Percentiles rank a stretch among this genome's conserved stretches.
phyloP scores from a whole-genome alignment of 2,888 invertebrate species.

The Pyrocoelia pectoralis region DNA sequence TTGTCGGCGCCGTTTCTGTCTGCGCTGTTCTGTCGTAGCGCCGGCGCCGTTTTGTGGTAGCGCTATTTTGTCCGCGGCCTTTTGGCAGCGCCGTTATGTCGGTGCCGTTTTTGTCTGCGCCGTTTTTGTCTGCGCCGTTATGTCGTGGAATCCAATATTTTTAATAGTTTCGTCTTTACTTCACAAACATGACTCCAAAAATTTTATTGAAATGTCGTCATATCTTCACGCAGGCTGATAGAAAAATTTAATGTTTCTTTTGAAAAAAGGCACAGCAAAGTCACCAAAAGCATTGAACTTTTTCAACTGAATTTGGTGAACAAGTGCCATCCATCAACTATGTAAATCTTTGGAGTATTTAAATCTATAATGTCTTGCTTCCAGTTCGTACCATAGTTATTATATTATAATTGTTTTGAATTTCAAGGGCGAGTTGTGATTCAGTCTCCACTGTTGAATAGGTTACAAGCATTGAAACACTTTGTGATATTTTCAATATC shows the following conservation, averaged over 20 bases:
- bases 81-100: too few species aligned
- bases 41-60: too few species aligned
- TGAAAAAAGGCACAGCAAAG: background rate
- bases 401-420: background rate
- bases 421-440: background rate
- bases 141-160: too few species aligned
- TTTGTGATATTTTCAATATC: too few species aligned
- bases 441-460: too few species aligned
- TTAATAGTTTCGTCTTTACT: background rate
- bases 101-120: too few species aligned
- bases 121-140: too few species aligned
- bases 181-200: background rate
- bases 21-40: too few species aligned
- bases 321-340: background rate
- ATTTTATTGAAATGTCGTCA: too few species aligned
- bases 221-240: background rate
- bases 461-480: too few species aligned
- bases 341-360: background rate
- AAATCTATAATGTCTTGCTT: background rate
- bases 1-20: too few species aligned
- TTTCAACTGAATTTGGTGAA: conserved; percentile 8
- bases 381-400: background rate
- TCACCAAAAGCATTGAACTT: conserved; percentile 1
- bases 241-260: background rate
- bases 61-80: too few species aligned